A percentile compares a stretch with the other conserved stretches of the same genome.
phyloP scores from a whole-genome alignment of 2,113 vertebrate species.

The Chaetodon trifascialis region DNA sequence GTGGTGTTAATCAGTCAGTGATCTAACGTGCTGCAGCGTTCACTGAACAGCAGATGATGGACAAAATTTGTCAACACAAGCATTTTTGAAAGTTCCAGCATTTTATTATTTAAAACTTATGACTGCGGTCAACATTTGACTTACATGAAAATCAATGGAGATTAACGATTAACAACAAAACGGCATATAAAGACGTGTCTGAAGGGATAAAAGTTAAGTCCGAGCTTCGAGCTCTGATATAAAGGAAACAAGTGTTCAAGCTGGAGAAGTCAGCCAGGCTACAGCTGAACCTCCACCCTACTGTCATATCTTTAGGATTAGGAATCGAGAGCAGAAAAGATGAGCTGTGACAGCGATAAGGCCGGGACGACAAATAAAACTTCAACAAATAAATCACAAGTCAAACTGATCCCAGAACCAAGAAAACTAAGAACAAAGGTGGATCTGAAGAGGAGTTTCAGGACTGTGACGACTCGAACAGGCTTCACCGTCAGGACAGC shows the following conservation, averaged over 20 bases:
- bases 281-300: slow-evolving; percentile 27
- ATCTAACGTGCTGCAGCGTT: not conserved
- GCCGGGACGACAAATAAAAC: slow-evolving; percentile 50
- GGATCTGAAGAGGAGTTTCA: slow-evolving; percentile 43
- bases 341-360: slow-evolving; percentile 46
- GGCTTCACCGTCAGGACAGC: slow-evolving; percentile 52
- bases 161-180: slow-evolving; percentile 48
- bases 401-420: slow-evolving; percentile 69
- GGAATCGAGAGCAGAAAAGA: slow-evolving; percentile 50
- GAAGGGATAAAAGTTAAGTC: slow-evolving; percentile 45
- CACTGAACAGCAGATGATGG: not conserved
- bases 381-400: slow-evolving; percentile 26
- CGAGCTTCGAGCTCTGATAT: slow-evolving; percentile 16
- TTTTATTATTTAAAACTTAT: slow-evolving; percentile 75
- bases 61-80: not conserved
- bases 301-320: slow-evolving; percentile 46
- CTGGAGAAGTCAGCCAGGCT: slow-evolving; percentile 27
- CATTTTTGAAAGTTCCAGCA: slow-evolving; percentile 43
- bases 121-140: slow-evolving; percentile 62
- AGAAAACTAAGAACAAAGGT: slow-evolving; percentile 37
- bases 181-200: slow-evolving; percentile 46
- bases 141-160: slow-evolving; percentile 56
- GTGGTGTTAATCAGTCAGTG: not conserved
- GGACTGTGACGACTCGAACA: slow-evolving; percentile 42
- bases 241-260: slow-evolving; percentile 20